Base-by-base conservation (phyloP, 2,113 vertebrate species). In the Microtus ochrogaster region DNA sequence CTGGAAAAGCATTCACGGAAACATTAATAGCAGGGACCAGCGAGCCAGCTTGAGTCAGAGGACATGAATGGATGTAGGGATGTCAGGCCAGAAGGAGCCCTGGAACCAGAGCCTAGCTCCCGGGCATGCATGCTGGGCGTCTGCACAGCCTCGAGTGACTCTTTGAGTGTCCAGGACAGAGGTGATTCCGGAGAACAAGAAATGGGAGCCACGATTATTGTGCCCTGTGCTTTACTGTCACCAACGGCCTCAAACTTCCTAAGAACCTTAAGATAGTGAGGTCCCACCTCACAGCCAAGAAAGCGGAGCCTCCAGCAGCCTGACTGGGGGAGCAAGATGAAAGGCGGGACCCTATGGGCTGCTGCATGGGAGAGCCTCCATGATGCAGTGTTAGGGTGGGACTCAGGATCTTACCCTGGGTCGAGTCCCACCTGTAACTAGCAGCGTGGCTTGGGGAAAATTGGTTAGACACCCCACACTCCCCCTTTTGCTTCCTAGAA, bases 1-100 rank as follows among this genome's bases (percentile, higher is more conserved):
- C 77, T 61, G 85, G 92, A 36, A 76, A 33, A 81, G 36, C 22
- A 26, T 21, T 88, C 47, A 68, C 41, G 78, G 92, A 92, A 96
- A 92, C 49, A 72, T 95, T 94, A 88, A 58, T 41, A 88, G 61
- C 36, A 78, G 52, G 72, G 58, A n/a, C 72, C 49, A 73, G 39
- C 78, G 65, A 63, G 28, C 47, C 74, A 90, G 47, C 49, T 21
- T 33, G 85, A 73, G 26, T 55, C 70, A 47, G 66, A 58, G 65
- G 14, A 70, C 5, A 7, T 19, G 86, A 73, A 58, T 72, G 68
- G 24, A 17, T 55, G 30, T 5, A 5, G 21, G 26, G 36, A 63
- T 10, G 39, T 88, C 21, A 24, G n/a, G 39, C 39, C 30, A 39
- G 81, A 87, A 74, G 83, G 30, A 65, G 87, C 44, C 44, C 44